Base-by-base conservation (phyloP, 2,888 invertebrate species). In the Drosophila melanosoma region DNA sequence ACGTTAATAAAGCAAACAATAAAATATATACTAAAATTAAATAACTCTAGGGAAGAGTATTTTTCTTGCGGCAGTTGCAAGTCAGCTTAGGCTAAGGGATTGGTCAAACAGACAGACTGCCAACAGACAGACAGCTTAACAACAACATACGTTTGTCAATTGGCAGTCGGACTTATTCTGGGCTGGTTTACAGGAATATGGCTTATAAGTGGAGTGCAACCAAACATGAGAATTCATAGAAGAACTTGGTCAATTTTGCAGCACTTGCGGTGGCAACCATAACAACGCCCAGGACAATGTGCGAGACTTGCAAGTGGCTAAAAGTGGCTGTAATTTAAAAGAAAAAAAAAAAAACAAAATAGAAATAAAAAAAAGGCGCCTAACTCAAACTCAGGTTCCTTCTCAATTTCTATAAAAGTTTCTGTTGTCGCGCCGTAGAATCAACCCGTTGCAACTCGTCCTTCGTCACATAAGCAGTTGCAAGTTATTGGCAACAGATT, bases 401-500 rank as follows among this genome's bases (percentile, higher is more conserved):
- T 45, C 54, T 26, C 54, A 26, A 26, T 20, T 20, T 36, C 17
- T 56, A 29, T 56, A 29, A 8, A 35, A 20, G 32, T 36, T 38
- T 26, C 52, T 48, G 71, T 62, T 83, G 80, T 87, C 87, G 78
- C 85, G 62, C 49, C 57, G 63, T 60, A 72, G 80, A 66, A 63
- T 79, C 80, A 76, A 58, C 66, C 67, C 57, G 54, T 52, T 79
- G 64, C 52, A 56, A 56, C 69, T 69, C 51, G 53, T 51, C 51
- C 69, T 82, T 72, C 56, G 73, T 66, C 83, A 89, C 89, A 87
- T 85, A 87, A 87, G 89, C 85, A 89, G 82, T 87, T 80, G 85
- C 87, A 87, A 89, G 83, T 87, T 87, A 87, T 89, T 89, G 87
- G 75, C 83, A 61, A 76, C 76, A 87, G 89, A 87, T 87, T 87